These are phyloP conservation scores for Triplophysa rosa DNA, from an alignment of 2,113 vertebrate species.

Conservation along the genomic window DNA sequence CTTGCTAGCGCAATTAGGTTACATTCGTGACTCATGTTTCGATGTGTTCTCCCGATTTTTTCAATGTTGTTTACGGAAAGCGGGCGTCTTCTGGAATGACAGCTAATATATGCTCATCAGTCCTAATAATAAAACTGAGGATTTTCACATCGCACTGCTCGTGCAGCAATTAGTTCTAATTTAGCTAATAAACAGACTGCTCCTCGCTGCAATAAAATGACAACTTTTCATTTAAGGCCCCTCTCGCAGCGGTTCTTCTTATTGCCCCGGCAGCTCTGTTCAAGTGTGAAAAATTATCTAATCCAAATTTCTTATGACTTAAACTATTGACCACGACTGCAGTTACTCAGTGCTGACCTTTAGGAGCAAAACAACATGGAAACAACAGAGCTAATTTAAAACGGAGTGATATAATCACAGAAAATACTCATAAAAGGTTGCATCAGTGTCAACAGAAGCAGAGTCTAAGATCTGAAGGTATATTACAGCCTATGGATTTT, in stretches of 20 bases:
- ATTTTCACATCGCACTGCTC: neutral
- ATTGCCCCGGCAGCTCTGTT: neutral
- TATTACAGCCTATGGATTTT: slow-evolving; percentile 54
- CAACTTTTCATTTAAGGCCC: neutral
- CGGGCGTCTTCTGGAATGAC: neutral
- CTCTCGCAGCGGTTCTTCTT: slow-evolving; percentile 1
- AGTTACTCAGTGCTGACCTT: slow-evolving; percentile 14
- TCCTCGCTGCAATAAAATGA: neutral
- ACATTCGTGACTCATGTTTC: neutral
- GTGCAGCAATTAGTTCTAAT: neutral
- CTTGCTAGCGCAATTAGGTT: neutral
- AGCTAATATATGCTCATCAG: neutral
- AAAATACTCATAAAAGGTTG: neutral
- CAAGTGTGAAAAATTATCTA: neutral
- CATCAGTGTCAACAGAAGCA: slow-evolving; percentile 12
- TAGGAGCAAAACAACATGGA: slow-evolving; percentile 16
- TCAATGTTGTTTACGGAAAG: slow-evolving; percentile 1
- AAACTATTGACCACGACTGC: slow-evolving; percentile 18
- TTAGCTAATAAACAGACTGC: neutral
- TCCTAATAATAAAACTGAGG: neutral
- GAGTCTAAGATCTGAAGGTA: neutral
- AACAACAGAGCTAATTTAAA: neutral
- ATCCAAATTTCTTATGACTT: slow-evolving; percentile 39
- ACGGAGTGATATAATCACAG: neutral
- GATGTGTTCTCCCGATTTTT: neutral